A percentile compares a stretch with the other conserved stretches of the same genome.
Evolutionary conservation across 1,140 invertebrate genomes (phyloP).

Genomic region (Panagrolaimus sp.): DNA sequence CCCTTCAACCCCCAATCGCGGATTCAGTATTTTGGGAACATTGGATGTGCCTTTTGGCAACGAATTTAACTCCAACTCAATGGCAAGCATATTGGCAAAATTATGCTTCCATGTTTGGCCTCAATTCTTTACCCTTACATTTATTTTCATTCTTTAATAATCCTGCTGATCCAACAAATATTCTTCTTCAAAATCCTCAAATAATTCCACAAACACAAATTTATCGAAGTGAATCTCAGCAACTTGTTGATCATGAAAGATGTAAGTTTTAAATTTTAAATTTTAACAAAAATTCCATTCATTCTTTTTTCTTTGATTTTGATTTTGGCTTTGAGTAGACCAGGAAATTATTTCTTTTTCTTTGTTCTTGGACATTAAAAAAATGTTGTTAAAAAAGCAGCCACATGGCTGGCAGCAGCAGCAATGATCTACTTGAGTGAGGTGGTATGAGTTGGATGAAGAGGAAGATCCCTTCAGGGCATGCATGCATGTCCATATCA

Average conservation of each 20-base stretch:
- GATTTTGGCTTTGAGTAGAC: neutral
- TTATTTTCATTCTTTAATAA: constrained; percentile 15
- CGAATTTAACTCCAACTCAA: constrained; percentile 4
- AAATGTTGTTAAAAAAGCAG: neutral
- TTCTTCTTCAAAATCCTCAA: too few relatives aligned
- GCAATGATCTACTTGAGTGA: neutral
- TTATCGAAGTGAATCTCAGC: neutral
- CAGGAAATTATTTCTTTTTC: neutral
- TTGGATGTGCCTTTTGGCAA: constrained; percentile 12
- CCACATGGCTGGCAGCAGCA: neutral
- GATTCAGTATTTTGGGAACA: constrained; percentile 9
- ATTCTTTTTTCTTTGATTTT: neutral
- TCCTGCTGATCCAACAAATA: neutral
- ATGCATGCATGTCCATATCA: too few relatives aligned
- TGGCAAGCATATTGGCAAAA: constrained; percentile 14
- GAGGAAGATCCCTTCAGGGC: too few relatives aligned
- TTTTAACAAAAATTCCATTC: neutral
- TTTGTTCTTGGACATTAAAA: neutral
- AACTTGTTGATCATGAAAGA: constrained; percentile 10
- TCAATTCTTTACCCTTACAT: constrained; percentile 9
- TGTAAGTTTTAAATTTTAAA: constrained; percentile 11
- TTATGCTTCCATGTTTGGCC: constrained; percentile 9
- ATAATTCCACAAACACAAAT: too few relatives aligned
- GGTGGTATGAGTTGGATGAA: neutral
- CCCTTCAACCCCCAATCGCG: neutral